Conservation (phyloP, 2,797 vertebrate genomes). For the Clarias fuscus region DNA sequence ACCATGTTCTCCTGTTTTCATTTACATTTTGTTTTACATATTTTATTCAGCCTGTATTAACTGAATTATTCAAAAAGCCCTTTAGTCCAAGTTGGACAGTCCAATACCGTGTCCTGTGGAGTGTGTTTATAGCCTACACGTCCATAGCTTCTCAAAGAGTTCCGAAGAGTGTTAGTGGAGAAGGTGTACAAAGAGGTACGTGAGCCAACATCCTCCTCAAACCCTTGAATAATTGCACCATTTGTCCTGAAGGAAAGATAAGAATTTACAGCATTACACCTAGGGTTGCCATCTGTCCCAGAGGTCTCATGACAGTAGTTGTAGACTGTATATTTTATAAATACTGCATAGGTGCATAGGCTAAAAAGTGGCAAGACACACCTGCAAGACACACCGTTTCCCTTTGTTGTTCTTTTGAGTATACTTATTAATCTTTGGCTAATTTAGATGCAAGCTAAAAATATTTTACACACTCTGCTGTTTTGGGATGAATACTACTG, state of each 20-base stretch:
- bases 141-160: constrained; percentile 73
- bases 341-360: no score
- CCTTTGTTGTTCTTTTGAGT: not conserved
- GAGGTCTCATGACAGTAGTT: no score
- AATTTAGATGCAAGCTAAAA: not conserved
- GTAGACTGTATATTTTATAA: no score
- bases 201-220: constrained; percentile 77
- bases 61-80: not conserved
- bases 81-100: not conserved
- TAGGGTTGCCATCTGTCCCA: no score
- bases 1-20: not conserved
- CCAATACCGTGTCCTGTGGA: constrained; percentile 64
- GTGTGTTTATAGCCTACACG: constrained; percentile 63
- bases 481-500: not conserved
- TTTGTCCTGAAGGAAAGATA: constrained; percentile 71
- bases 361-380: not conserved
- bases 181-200: constrained; percentile 82
- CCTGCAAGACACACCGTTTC: not conserved
- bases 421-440: not conserved
- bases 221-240: constrained; percentile 73
- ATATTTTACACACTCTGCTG: not conserved
- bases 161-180: constrained; percentile 81
- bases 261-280: not conserved
- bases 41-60: not conserved
- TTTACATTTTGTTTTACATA: not conserved